A percentile compares a stretch with the other conserved stretches of the same genome.
Conservation (phyloP, 2,113 vertebrate species). For the Xiphophorus couchianus region DNA sequence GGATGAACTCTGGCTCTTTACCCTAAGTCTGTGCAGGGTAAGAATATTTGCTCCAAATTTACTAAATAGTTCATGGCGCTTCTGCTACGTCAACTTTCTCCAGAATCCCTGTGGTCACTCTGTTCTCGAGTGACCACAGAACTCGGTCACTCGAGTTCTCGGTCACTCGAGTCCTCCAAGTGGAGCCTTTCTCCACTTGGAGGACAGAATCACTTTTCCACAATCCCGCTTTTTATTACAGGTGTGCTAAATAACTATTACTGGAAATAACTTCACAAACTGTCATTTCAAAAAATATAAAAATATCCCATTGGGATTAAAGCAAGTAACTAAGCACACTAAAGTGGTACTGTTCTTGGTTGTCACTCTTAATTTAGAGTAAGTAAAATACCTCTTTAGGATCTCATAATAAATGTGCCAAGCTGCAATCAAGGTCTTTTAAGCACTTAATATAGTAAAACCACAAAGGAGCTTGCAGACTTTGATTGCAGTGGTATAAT, state of each 20-base stretch:
- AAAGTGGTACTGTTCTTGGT: not conserved
- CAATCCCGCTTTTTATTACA: not conserved
- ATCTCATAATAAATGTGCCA: constrained; percentile 31
- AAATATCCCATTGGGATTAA: too few relatives aligned
- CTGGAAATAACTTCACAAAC: not conserved
- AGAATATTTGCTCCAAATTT: not conserved
- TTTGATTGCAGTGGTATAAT: constrained; percentile 58
- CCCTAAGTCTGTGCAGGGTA: not conserved
- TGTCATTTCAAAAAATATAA: not conserved
- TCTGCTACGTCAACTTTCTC: not conserved
- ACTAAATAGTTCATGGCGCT: not conserved
- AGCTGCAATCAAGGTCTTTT: constrained; percentile 26
- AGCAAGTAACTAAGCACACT: not conserved
- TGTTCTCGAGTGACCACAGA: too few relatives aligned
- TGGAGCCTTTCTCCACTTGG: not conserved
- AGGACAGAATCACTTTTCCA: not conserved
- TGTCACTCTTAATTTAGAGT: constrained; percentile 1
- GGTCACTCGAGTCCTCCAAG: too few relatives aligned
- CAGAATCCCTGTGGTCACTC: not conserved
- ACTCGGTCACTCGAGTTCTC: too few relatives aligned
- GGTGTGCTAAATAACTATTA: not conserved
- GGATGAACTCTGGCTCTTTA: not conserved
- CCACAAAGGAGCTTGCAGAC: constrained; percentile 50
- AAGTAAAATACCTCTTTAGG: constrained; percentile 15
- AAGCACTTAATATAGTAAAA: constrained; percentile 37